These are phyloP conservation scores for Helicoverpa assulta DNA, from an alignment of 2,888 invertebrate species.

Conservation along the genomic window DNA sequence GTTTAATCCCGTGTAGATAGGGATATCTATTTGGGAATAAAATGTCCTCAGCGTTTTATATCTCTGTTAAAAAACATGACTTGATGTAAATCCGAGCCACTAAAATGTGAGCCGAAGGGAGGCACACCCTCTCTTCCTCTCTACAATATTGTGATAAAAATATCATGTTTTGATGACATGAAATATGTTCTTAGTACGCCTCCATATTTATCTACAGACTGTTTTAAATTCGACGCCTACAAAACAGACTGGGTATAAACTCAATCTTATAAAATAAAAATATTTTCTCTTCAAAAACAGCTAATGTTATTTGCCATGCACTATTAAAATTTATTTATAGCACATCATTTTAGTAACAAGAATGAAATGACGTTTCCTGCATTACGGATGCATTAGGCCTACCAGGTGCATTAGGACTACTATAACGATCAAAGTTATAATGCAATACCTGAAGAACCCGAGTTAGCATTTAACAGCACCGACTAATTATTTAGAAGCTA, in stretches of 20 bases:
- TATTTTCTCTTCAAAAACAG: neutral
- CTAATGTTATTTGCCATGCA: constrained; percentile 4
- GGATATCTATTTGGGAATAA: neutral
- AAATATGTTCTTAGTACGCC: constrained; percentile 6
- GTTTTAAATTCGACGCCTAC: constrained; percentile 2
- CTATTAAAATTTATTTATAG: constrained; percentile 30
- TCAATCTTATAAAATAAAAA: neutral
- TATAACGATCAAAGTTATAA: constrained; percentile 66
- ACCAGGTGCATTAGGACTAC: constrained; percentile 66
- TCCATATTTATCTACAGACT: neutral
- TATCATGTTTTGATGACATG: constrained; percentile 16
- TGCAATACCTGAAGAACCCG: constrained; percentile 59
- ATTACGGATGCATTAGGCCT: constrained; percentile 60
- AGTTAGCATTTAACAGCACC: constrained; percentile 66
- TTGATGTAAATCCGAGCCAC: constrained; percentile 31
- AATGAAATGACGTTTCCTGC: constrained; percentile 59
- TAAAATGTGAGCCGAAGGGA: constrained; percentile 9
- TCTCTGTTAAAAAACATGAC: constrained; percentile 34
- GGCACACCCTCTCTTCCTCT: constrained; percentile 17
- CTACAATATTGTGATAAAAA: constrained; percentile 29
- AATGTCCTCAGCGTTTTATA: neutral
- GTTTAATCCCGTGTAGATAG: constrained; percentile 17
- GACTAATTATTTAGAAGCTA: constrained; percentile 67
- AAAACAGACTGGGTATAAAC: neutral
- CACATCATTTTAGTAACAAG: constrained; percentile 31